Base-by-base conservation (phyloP, 2,113 vertebrate genomes). In the Xiphorhynchus elegans region DNA sequence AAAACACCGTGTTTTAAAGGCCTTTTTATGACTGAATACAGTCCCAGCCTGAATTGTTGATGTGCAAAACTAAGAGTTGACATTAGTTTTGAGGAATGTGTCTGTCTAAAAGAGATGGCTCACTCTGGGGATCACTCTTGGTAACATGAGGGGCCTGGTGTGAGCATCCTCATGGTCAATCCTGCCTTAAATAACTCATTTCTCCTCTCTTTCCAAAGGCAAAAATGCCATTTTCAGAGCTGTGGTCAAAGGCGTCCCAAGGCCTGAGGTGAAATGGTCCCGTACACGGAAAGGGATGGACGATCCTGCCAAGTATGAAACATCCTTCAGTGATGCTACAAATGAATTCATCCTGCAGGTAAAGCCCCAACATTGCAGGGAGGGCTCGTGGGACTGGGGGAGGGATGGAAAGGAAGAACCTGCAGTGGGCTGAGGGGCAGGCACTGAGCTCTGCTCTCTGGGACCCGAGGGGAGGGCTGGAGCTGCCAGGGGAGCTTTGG, bases 271-370 rank as follows among this genome's bases (percentile, higher is more conserved):
- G 52, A 95, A 92, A 37, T 99, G 99, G 99, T 97, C 93, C 6
- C 97, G 98, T 80, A 46, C 52, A 8, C 97, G 52, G 72, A 98
- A 97, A 40, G 63, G 44, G 42, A 87, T 98, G 72, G 87, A 96
- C 49, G 97, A 98, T 72, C 97, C 96, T 60, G 89, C 93, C 52
- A 99, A 98, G 96, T 99, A 98, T 50, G 87, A 97, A 74, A 97
- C 49, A n/a, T 98, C 84, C 80, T 98, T 97, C 13, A 70, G 96
- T 33, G 91, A 95, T 0, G 86, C 80, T 28, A 96, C 98, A 29
- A 97, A 96, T 37, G 99, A 99, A 84, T 94, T 98, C 5, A 52
- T 97, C 70, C 95, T 99, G 49, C 97, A 99, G 98, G 99, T 99
- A 83, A 97, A 97, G 11, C 49, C 58, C 37, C 86, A 69, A 26